Evolutionary conservation across 1,140 invertebrate genomes (phyloP).

Genomic region (Pristionchus pacificus): DNA sequence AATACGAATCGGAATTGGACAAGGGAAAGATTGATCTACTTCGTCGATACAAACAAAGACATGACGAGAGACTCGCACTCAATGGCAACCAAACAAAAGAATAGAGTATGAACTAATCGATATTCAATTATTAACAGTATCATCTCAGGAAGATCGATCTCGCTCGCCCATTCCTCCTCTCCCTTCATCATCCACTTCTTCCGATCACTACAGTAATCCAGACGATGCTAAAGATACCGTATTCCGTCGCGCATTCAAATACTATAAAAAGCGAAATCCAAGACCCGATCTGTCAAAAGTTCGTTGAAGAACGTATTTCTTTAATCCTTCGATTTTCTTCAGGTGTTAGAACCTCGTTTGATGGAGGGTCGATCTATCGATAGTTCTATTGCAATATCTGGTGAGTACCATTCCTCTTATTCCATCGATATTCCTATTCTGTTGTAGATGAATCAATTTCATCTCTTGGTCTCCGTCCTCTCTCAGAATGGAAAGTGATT

Average conservation of each 20-base stretch:
- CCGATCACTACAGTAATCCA: background rate
- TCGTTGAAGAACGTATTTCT: background rate
- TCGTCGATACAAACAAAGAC: slow-evolving; percentile 20
- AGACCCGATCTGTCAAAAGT: slow-evolving; percentile 20
- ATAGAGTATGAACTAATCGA: background rate
- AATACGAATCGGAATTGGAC: slow-evolving; percentile 30
- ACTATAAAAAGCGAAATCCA: slow-evolving; percentile 27
- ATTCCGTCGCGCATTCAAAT: slow-evolving; percentile 22
- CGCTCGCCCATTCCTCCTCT: background rate
- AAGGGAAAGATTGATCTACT: slow-evolving; percentile 25
- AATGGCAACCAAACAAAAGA: background rate
- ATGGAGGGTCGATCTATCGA: background rate
- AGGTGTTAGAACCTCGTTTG: slow-evolving; percentile 6
- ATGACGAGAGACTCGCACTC: slow-evolving; percentile 15
- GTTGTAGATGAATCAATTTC: too few relatives aligned
- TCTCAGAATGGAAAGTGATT: slow-evolving; percentile 20
- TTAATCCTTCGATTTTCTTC: background rate
- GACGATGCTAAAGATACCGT: slow-evolving; percentile 4
- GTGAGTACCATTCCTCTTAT: background rate
- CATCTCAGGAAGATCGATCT: slow-evolving; percentile 4
- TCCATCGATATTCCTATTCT: background rate
- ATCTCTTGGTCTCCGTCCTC: slow-evolving; percentile 6
- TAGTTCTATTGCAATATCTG: background rate
- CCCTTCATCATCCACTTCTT: background rate
- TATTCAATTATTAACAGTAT: background rate